Evolutionary conservation across 1,140 invertebrate species (phyloP), one percentile per base, ranked within the genome.

Genomic region (Hyles vespertilio): DNA sequence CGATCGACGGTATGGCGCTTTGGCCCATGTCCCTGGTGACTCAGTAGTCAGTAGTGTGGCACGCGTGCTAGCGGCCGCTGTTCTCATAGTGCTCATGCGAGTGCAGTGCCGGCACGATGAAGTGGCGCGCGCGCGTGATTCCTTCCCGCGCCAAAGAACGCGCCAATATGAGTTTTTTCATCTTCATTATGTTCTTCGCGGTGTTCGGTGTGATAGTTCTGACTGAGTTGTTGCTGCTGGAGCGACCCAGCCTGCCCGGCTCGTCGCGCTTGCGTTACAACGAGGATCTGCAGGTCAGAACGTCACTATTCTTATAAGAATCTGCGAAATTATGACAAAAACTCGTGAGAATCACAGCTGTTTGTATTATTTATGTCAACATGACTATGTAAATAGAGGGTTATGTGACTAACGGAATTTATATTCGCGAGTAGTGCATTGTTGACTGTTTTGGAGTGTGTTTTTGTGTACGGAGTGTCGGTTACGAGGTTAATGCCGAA

Each of bases 121-220:
- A 80, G 73, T 82, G 81, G 81, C 78, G 76, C 63, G 72, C 70
- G 70, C 81, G 81, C 67, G 71, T 77, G 67, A 67, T 73, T 32
- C 63, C 78, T 67, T 76, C 79, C 65, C 87, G 92, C 75, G 92
- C 93, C 51, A 91, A 93, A 67, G 95, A 96, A 73, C 90, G 95
- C 55, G 95, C 95, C 56, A 94, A 95, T 77, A 93, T 96, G 91
- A 96, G 95, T 63, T 96, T 96, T 85, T 94, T 96, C 87, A 94
- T 97, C 72, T 95, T 97, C 34, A 92, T 97, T 59, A 95, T 96
- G 90, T 97, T 97, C 81, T 96, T 97, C 78, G 94, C 93, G n/a
- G 93, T 97, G 44, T 97, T 96, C 73, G 94, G 94, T 8, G 86
- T 96, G 54, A 96, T 97, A 66, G 92, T 97, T 9, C 89, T 97